These are phyloP conservation scores for Hyaena hyaena DNA, from an alignment of 2,113 vertebrate genomes.

Conservation along the genomic window DNA sequence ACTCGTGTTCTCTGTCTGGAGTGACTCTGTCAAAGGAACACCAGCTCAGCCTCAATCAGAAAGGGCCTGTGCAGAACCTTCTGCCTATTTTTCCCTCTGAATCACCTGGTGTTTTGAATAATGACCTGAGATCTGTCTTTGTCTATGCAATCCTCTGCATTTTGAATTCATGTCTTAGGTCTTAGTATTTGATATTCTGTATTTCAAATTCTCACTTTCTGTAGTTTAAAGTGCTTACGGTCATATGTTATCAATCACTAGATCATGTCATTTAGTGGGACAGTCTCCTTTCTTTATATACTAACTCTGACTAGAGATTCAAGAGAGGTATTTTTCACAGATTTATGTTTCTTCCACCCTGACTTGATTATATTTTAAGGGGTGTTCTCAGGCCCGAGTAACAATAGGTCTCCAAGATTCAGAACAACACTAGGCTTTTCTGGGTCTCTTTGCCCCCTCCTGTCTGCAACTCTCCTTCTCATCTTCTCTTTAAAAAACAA, in stretches of 20 bases:
- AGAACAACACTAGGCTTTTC: too few species aligned
- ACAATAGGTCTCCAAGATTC: neutral
- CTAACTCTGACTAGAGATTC: neutral
- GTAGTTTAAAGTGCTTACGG: neutral
- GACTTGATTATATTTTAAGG: neutral
- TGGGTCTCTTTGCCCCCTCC: neutral
- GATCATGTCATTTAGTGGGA: neutral
- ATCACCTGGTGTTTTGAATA: neutral
- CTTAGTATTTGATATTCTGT: neutral
- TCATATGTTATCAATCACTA: neutral
- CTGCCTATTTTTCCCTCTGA: neutral
- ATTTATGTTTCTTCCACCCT: neutral
- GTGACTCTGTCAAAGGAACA: neutral
- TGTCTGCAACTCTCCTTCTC: neutral
- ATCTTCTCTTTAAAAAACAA: neutral
- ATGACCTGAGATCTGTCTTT: neutral
- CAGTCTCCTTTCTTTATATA: neutral
- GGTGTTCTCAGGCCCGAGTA: neutral
- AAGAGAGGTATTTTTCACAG: neutral
- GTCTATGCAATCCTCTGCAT: neutral
- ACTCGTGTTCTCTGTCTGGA: neutral
- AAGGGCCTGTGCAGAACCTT: neutral
- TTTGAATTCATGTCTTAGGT: neutral
- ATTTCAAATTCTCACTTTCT: slow-evolving; percentile 14
- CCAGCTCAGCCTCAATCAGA: neutral